Evolutionary conservation across 2,113 vertebrate species (phyloP).

Genomic region (Sorex fumeus): DNA sequence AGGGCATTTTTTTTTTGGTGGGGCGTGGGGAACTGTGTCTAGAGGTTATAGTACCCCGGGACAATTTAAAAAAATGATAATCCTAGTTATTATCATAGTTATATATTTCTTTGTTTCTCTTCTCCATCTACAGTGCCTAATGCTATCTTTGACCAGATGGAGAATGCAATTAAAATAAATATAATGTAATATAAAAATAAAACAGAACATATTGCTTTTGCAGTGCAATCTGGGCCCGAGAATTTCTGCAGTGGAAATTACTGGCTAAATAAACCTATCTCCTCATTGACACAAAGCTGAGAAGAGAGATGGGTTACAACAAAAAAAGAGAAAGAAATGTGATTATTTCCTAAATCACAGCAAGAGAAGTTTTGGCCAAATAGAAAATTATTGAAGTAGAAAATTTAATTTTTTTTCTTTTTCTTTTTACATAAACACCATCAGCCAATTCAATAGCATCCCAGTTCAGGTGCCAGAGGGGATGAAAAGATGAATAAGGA

Average conservation of each 20-base stretch:
- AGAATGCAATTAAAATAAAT: slow-evolving; percentile 80
- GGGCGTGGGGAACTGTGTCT: not conserved
- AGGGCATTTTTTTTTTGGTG: not conserved
- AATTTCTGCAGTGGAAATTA: slow-evolving; percentile 81
- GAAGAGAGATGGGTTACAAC: slow-evolving; percentile 74
- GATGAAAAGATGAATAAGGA: slow-evolving; percentile 33
- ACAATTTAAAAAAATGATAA: slow-evolving; percentile 43
- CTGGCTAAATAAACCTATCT: slow-evolving; percentile 84
- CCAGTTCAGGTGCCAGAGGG: not conserved
- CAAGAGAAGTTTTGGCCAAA: slow-evolving; percentile 72
- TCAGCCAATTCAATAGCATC: slow-evolving; percentile 59
- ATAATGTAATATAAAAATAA: slow-evolving; percentile 86
- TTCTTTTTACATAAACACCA: slow-evolving; percentile 65
- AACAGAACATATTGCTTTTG: slow-evolving; percentile 84
- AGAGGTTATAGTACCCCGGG: slow-evolving; percentile 55
- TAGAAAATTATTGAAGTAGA: slow-evolving; percentile 75
- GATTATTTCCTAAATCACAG: slow-evolving; percentile 71
- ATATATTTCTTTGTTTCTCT: slow-evolving; percentile 76
- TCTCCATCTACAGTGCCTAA: slow-evolving; percentile 70
- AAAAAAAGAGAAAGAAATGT: slow-evolving; percentile 70
- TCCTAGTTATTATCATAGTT: slow-evolving; percentile 41
- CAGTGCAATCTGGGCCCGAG: slow-evolving; percentile 76
- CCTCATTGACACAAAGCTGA: slow-evolving; percentile 77
- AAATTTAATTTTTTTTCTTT: slow-evolving; percentile 32
- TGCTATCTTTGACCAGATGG: slow-evolving; percentile 84